Evolutionary conservation across 2,797 vertebrate species (phyloP).

Genomic region (Eurystomus glaucurus): DNA sequence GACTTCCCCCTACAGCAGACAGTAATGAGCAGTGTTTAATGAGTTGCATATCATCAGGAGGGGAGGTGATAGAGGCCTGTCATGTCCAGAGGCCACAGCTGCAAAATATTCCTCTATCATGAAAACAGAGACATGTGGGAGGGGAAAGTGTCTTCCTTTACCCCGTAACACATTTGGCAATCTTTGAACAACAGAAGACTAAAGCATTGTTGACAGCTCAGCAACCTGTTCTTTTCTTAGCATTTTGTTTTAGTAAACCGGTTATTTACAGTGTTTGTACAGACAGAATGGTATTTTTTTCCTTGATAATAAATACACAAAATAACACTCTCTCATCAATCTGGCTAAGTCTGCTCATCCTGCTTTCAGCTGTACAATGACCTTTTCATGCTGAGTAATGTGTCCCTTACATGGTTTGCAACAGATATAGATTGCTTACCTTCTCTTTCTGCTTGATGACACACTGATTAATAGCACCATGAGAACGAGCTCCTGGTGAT

Average conservation of each 20-base stretch:
- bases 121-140: not conserved
- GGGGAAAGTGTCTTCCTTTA: not conserved
- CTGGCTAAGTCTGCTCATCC: slow-evolving; percentile 58
- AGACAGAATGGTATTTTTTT: not conserved
- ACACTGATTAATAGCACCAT: slow-evolving; percentile 79
- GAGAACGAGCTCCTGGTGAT: slow-evolving; percentile 73
- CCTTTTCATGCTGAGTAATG: slow-evolving; percentile 81
- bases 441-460: slow-evolving; percentile 71
- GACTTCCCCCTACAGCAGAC: not conserved
- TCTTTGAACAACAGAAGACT: not conserved
- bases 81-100: not conserved
- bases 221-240: not conserved
- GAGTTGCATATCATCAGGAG: not conserved
- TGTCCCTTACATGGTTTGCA: slow-evolving; percentile 67
- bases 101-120: not conserved
- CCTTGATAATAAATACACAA: slow-evolving; percentile 64
- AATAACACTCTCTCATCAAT: slow-evolving; percentile 74
- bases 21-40: not conserved
- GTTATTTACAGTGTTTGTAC: slow-evolving; percentile 50
- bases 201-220: not conserved
- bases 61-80: not conserved
- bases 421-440: slow-evolving; percentile 79
- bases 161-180: not conserved
- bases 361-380: slow-evolving; percentile 68
- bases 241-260: not conserved